These are phyloP conservation scores for Bos taurus DNA, from an alignment of 2,113 vertebrate species.

Conservation along the genomic window DNA sequence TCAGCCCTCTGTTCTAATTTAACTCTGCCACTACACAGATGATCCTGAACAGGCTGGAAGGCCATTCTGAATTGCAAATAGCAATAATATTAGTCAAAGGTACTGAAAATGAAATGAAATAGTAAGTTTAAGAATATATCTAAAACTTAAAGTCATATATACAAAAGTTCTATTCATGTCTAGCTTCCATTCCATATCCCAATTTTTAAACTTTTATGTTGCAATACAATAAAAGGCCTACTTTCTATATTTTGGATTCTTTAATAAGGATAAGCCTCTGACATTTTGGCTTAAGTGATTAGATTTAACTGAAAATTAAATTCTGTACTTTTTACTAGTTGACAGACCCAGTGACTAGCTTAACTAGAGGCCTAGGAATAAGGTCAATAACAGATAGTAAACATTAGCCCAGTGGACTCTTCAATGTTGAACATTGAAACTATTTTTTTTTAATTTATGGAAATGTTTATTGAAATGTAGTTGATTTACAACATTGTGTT, in stretches of 20 bases:
- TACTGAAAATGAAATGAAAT: neutral
- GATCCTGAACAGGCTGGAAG: neutral
- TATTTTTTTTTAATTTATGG: neutral
- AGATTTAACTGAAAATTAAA: slow-evolving; percentile 6
- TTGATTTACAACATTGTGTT: neutral
- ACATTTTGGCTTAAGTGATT: neutral
- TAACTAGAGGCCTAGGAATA: neutral
- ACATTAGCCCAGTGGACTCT: neutral
- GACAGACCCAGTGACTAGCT: neutral
- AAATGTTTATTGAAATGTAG: neutral
- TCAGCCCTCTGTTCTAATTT: neutral
- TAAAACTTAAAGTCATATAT: neutral
- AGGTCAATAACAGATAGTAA: neutral
- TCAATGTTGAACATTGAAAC: neutral
- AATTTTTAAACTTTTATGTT: neutral
- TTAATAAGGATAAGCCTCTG: neutral
- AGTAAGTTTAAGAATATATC: neutral
- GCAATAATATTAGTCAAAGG: neutral
- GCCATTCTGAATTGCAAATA: neutral
- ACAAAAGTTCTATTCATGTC: neutral
- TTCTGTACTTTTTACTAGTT: neutral
- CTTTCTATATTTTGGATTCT: neutral
- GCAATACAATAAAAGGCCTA: neutral
- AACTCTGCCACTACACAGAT: neutral
- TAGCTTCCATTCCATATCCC: neutral